Evolutionary conservation across 2,797 vertebrate genomes (phyloP).

Genomic region (Eulemur rubriventer): DNA sequence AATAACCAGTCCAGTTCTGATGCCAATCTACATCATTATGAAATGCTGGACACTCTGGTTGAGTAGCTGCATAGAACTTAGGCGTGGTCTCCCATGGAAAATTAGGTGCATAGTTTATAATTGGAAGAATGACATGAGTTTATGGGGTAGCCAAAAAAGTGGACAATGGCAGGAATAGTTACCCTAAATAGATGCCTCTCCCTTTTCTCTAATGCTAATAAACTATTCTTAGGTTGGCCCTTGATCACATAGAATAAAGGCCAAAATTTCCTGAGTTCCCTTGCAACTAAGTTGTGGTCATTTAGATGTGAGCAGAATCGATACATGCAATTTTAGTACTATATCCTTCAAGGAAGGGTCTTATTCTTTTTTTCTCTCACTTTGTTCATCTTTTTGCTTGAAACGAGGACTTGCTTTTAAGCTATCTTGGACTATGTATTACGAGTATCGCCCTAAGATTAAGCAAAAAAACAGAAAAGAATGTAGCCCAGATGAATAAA

Average conservation of each 20-base stretch:
- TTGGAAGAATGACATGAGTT: background rate
- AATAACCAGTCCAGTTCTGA: background rate
- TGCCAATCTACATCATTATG: background rate
- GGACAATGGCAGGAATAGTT: background rate
- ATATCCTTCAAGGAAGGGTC: background rate
- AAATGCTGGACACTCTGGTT: background rate
- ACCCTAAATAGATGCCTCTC: background rate
- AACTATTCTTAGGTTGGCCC: background rate
- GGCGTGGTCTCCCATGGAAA: background rate
- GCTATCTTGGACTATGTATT: background rate
- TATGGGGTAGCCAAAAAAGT: background rate
- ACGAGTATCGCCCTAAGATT: background rate
- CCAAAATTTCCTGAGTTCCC: background rate
- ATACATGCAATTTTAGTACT: background rate
- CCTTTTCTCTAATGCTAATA: background rate
- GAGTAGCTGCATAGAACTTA: background rate
- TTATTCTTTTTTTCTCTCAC: background rate
- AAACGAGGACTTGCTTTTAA: background rate
- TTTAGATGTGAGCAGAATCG: background rate
- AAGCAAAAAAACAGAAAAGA: background rate
- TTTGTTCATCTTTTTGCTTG: background rate
- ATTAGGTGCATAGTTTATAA: background rate
- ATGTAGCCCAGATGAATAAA: background rate
- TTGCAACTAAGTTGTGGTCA: background rate
- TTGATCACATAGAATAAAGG: background rate